Conservation (phyloP, 1,140 invertebrate genomes). For the Drosophila ogumai region DNA sequence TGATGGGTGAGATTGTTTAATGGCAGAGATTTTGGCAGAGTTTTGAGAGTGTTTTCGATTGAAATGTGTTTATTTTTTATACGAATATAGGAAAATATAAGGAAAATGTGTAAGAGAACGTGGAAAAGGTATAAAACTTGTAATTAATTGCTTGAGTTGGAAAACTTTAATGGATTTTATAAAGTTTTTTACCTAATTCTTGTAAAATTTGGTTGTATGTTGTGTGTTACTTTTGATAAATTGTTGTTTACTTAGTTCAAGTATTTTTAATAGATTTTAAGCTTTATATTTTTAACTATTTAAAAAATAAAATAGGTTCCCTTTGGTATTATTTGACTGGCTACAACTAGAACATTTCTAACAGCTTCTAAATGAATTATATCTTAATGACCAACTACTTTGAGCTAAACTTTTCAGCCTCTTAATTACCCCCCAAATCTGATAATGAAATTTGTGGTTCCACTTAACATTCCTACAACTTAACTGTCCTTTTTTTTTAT, state of each 20-base stretch:
- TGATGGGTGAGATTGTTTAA: conserved; percentile 33
- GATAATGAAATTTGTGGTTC: conserved; percentile 23
- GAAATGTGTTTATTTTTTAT: not conserved
- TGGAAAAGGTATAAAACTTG: too few relatives aligned
- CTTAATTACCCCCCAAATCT: conserved; percentile 19
- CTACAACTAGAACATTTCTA: not conserved
- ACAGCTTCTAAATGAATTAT: too few relatives aligned
- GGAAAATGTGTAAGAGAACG: too few relatives aligned
- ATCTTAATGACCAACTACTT: not conserved
- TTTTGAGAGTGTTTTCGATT: not conserved
- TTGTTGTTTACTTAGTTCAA: too few relatives aligned
- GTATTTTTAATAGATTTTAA: not conserved
- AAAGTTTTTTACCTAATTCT: accelerated
- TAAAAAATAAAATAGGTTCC: too few relatives aligned
- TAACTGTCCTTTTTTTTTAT: conserved; percentile 17
- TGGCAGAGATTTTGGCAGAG: conserved; percentile 20
- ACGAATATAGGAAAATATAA: too few relatives aligned
- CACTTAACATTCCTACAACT: conserved; percentile 37
- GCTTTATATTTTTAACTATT: too few relatives aligned
- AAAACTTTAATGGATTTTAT: not conserved
- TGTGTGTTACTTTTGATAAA: not conserved
- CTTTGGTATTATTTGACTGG: not conserved
- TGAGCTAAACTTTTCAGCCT: not conserved
- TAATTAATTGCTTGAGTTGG: not conserved
- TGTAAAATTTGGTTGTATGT: not conserved